A percentile compares a stretch with the other conserved stretches of the same genome.
These are phyloP conservation scores for Hydrophis major DNA, from an alignment of 2,797 vertebrate genomes.

Conservation along the genomic window DNA sequence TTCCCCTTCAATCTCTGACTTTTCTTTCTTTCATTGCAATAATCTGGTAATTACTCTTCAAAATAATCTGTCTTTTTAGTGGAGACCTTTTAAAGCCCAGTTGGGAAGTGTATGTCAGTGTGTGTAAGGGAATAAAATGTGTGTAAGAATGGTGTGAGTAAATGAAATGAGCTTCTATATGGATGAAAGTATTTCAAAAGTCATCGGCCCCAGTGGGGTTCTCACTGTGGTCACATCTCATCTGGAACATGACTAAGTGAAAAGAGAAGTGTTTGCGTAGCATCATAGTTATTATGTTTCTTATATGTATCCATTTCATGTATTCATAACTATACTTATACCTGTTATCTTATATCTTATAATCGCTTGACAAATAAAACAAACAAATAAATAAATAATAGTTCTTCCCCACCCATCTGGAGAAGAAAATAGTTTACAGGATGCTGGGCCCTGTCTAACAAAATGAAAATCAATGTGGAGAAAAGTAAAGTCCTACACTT, in stretches of 20 bases:
- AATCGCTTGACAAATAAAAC: no score
- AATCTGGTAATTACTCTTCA: background rate
- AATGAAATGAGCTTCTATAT: background rate
- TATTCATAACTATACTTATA: no score
- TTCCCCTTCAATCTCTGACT: background rate
- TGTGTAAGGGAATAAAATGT: background rate
- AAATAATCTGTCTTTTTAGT: background rate
- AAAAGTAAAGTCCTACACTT: no score
- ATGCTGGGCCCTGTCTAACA: background rate
- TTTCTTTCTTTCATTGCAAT: background rate
- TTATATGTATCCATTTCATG: no score
- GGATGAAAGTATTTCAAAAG: background rate
- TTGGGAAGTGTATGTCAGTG: background rate
- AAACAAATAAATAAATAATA: background rate
- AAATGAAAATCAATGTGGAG: no score
- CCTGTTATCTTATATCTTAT: no score
- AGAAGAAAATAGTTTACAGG: background rate
- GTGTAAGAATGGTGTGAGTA: background rate
- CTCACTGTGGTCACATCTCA: background rate
- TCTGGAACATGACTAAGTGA: background rate
- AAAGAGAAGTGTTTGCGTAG: no score
- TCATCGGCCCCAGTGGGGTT: background rate
- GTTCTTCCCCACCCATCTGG: background rate
- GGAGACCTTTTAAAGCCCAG: background rate
- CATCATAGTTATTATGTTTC: no score